Evolutionary conservation across 2,888 invertebrate species (phyloP), one percentile per base, ranked within the genome.

Genomic region (Helicoverpa assulta): DNA sequence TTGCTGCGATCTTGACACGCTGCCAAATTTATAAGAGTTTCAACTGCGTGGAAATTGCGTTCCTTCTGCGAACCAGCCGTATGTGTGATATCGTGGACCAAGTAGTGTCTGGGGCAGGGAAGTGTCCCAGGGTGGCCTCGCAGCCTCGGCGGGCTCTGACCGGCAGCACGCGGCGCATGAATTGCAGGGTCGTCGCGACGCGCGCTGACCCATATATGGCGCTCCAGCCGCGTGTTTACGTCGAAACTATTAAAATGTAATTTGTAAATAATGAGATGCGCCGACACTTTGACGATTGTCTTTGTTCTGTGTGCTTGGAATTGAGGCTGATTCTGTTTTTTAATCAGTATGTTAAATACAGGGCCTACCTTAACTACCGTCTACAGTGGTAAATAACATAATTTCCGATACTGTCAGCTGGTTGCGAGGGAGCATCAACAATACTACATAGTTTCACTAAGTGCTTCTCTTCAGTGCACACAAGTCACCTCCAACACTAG

Each of bases 1-100:
- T 78, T 73, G 70, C 53, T 73, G 60, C 74, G 66, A 80, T 74
- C 54, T 83, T 85, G 85, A 70, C 84, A 82, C 67, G 57, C 64
- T 84, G 85, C 85, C 77, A 84, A 86, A 53, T 85, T 61, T 57
- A 29, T 62, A 26, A 57, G 26, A 56, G 18, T 55, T n/a, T 40
- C 33, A 50, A 59, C 43, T 75, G 58, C 59, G 80, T 62, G 65
- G 53, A 65, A 57, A 75, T 76, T 58, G 7, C 37, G 70, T 64
- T 67, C 40, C 5, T 52, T 70, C 62, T 54, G 70, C 62, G 57
- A 62, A 40, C 7, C 7, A 21, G 62, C 51, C 57, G 40, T 81
- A 69, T 19, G 77, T 70, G 56, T 29, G 50, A 73, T 37, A 37
- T 78, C 61, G 57, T 51, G 1, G 26, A 75, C 18, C 62, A 74